Base-by-base conservation (phyloP, 2,113 vertebrate genomes). In the Phrynocephalus versicolor region DNA sequence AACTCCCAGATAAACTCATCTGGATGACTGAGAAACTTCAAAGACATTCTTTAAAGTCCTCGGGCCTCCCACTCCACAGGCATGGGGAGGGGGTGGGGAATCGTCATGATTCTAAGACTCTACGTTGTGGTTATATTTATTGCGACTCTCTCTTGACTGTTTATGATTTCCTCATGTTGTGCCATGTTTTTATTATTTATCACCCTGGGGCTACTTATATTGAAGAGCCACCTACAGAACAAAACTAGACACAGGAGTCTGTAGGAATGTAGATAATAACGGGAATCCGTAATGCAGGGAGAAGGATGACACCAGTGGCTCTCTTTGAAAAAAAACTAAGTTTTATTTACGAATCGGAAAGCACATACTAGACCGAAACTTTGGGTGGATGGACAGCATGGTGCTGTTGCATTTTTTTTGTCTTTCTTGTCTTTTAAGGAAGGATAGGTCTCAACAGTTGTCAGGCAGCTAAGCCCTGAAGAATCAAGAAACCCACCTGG, bases 271-370 rank as follows among this genome's bases (percentile, higher is more conserved):
- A 37, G 51, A 35, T 27, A 64, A 64, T 23, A 6, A 64, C 21
- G 23, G 60, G 60, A 19, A 81, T 21, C 15, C 37, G 65, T n/a
- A 6, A 39, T 19, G 10, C 35, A 73, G 35, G 57, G 27, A 39
- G 13, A 8, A 60, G 35, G 45, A 70, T 23, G 10, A 72, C 21
- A 45, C 27, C 7, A n/a, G 33, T 1, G 1, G 27, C 60, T 19
- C 16, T 41, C 35, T 83, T 74, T 62, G 70, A 16, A n/a, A 7
- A 58, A 33, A 57, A 30, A n/a, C 30, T 16, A 9, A 65, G 45
- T 77, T 79, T 72, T 82, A 82, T 39, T 82, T 58, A 72, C 57
- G 37, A 45, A 67, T 80, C 62, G 45, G 79, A 35, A 70, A 35
- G 33, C 33, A 21, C 39, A 74, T 10, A 21, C 12, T 27, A 35